A percentile compares a stretch with the other conserved stretches of the same genome.
Conservation (phyloP, 2,113 vertebrate species). For the Mastomys coucha region DNA sequence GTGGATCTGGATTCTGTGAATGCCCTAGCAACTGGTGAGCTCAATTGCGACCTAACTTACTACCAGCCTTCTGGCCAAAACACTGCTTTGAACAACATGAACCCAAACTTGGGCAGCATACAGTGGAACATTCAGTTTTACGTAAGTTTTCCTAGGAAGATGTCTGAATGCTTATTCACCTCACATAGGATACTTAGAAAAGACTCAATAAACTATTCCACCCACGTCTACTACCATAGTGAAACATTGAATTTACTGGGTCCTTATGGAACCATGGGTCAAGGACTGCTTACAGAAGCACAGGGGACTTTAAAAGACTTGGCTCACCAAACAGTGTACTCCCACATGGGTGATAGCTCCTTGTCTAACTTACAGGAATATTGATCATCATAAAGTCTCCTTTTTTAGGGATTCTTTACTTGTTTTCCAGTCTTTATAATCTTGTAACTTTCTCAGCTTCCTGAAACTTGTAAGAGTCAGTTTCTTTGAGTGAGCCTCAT, state of each 20-base stretch:
- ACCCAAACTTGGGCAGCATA: background rate
- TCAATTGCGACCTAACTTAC: background rate
- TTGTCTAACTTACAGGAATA: background rate
- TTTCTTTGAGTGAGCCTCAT: background rate
- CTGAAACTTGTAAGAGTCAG: background rate
- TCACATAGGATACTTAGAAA: background rate
- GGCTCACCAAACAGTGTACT: background rate
- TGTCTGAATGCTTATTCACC: no score
- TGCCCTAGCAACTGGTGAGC: background rate
- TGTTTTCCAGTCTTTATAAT: background rate
- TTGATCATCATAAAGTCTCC: background rate
- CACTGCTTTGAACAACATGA: background rate
- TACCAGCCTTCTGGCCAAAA: background rate
- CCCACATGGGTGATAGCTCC: background rate
- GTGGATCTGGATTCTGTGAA: background rate
- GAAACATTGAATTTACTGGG: background rate
- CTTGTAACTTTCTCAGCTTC: background rate
- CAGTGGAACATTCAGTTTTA: background rate
- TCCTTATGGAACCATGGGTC: background rate
- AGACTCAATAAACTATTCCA: background rate
- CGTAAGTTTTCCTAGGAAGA: background rate
- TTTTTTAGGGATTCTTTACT: background rate
- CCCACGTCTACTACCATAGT: background rate
- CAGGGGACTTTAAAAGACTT: background rate
- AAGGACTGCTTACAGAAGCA: background rate